These are phyloP conservation scores for Conopomorpha cramerella DNA, from an alignment of 1,140 invertebrate genomes.

Conservation along the genomic window DNA sequence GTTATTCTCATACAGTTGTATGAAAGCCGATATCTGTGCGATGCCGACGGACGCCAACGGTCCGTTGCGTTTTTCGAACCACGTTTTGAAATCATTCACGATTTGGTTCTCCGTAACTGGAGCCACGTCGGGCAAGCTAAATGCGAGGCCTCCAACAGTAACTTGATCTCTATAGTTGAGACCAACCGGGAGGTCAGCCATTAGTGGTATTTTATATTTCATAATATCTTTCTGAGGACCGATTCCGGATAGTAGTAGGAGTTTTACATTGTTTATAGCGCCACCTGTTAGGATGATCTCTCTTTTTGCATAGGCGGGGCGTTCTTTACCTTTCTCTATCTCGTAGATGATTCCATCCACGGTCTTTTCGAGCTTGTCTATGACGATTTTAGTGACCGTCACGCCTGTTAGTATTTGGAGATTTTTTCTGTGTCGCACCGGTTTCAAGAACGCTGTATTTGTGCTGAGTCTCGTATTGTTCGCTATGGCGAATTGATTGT, in stretches of 20 bases:
- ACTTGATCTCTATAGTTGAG: conserved; percentile 71
- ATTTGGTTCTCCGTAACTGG: conserved; percentile 26
- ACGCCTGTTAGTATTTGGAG: conserved; percentile 60
- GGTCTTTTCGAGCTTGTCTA: conserved; percentile 64
- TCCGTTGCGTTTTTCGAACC: conserved; percentile 41
- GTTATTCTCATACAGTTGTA: conserved; percentile 42
- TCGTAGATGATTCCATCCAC: conserved; percentile 65
- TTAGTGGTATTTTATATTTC: conserved; percentile 57
- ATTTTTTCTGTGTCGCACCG: conserved; percentile 57
- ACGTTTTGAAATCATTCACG: conserved; percentile 50
- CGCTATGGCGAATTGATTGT: conserved; percentile 56
- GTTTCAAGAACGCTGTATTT: conserved; percentile 64
- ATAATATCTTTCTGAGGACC: conserved; percentile 70
- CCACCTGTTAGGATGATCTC: conserved; percentile 71
- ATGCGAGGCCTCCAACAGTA: conserved; percentile 27
- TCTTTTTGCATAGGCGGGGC: conserved; percentile 56
- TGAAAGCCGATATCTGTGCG: conserved; percentile 40
- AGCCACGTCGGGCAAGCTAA: conserved; percentile 26
- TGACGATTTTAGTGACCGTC: conserved; percentile 66
- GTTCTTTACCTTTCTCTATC: conserved; percentile 38
- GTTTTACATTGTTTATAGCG: conserved; percentile 62
- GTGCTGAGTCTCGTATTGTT: conserved; percentile 65
- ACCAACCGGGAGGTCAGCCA: conserved; percentile 67
- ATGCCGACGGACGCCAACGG: conserved; percentile 42
- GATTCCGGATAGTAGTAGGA: conserved; percentile 75